Evolutionary conservation across 2,888 invertebrate species (phyloP).

Genomic region (Elegia similella): DNA sequence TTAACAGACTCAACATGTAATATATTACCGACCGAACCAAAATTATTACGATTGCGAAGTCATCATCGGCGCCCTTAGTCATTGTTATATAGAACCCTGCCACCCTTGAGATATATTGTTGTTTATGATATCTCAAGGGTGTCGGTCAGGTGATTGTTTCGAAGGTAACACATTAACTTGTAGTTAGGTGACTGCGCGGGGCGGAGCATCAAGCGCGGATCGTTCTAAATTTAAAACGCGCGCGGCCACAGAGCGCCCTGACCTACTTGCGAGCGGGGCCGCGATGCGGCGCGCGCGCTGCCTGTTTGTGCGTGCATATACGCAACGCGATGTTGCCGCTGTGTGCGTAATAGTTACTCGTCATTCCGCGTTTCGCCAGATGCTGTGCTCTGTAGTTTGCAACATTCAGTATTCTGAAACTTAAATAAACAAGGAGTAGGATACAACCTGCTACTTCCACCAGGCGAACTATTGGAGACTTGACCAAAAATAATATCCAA

Average conservation of each 20-base stretch:
- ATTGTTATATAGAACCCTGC: too few species aligned
- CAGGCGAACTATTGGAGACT: neutral
- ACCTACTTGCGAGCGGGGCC: constrained; percentile 80
- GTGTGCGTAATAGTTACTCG: constrained; percentile 71
- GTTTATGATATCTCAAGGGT: constrained; percentile 28
- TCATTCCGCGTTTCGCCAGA: constrained; percentile 77
- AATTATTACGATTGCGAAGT: too few species aligned
- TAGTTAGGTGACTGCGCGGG: constrained; percentile 68
- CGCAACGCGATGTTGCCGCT: constrained; percentile 47
- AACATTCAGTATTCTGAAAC: constrained; percentile 58
- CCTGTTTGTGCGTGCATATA: constrained; percentile 57
- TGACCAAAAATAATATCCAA: too few species aligned
- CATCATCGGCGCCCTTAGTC: too few species aligned
- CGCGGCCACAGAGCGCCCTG: constrained; percentile 79
- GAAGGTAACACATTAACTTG: constrained; percentile 57
- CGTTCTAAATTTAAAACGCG: constrained; percentile 81
- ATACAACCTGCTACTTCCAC: neutral
- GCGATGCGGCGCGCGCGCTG: constrained; percentile 78
- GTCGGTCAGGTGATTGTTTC: constrained; percentile 44
- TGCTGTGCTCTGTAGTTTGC: constrained; percentile 73
- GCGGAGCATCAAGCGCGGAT: constrained; percentile 76
- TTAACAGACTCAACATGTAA: too few species aligned
- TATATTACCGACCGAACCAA: too few species aligned
- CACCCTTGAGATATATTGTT: too few species aligned
- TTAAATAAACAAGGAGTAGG: constrained; percentile 35